A percentile compares a stretch with the other conserved stretches of the same genome.
Evolutionary conservation across 2,797 vertebrate genomes (phyloP).

Genomic region (Xiphorhynchus erythropygius): DNA sequence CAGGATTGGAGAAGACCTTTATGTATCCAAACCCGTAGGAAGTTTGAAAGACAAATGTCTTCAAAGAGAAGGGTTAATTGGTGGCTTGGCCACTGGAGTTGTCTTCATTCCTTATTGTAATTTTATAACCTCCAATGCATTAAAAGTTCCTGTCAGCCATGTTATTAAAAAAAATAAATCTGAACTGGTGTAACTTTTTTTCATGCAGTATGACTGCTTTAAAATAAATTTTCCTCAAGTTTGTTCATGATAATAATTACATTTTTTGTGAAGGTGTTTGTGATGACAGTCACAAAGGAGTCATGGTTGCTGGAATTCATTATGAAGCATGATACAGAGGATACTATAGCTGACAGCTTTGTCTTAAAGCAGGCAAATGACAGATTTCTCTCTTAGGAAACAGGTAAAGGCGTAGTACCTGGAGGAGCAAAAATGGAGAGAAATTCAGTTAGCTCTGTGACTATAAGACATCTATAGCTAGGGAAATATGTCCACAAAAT

Average conservation of each 20-base stretch:
- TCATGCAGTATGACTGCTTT: not conserved
- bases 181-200: not conserved
- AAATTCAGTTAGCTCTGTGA: not conserved
- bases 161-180: not conserved
- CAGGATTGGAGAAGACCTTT: not conserved
- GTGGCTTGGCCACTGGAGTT: not conserved
- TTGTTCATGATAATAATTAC: not conserved
- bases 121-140: not conserved
- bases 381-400: not conserved
- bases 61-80: not conserved
- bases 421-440: not conserved
- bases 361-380: not conserved
- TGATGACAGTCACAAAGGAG: not conserved
- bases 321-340: not conserved
- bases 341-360: not conserved
- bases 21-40: not conserved
- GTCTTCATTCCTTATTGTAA: not conserved
- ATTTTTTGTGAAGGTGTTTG: not conserved
- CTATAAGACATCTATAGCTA: not conserved
- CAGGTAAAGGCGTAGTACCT: not conserved
- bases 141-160: not conserved
- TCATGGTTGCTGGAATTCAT: not conserved
- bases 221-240: not conserved
- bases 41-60: not conserved
- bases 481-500: not conserved